Base-by-base conservation (phyloP, 2,113 vertebrate genomes). In the Aspidoscelis tigris region DNA sequence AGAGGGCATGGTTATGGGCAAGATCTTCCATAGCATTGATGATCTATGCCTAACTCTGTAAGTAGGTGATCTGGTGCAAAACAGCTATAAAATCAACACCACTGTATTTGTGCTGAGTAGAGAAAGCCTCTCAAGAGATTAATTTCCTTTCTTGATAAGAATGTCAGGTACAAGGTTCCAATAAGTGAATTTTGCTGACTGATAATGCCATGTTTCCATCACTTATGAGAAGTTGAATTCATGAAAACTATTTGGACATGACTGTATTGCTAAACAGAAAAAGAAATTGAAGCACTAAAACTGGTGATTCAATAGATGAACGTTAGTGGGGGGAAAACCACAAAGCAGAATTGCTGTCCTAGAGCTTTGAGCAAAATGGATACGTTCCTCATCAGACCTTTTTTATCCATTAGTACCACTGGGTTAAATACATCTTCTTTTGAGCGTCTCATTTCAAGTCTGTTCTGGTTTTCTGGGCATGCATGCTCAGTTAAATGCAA, bases 281-380 rank as follows among this genome's bases (percentile, higher is more conserved):
- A 5, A 91, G 87, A 84, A 64, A 82, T 2, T 1, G 24, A 77
- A 80, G 76, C 70, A 47, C 21, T 85, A 68, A 87, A 84, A 20
- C 69, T 90, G 82, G 33, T 89, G 64, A 82, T 24, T 84, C 6
- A 2, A 43, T 43, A 50, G 73, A 89, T 78, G 71, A 65, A 70
- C 72, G 83, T 83, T 89, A 87, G 77, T 89, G 87, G 89, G 90
- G 55, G 58, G 14, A 58, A 93, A 92, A 93, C 70, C 86, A 50
- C 79, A 69, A 39, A 90, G 80, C 87, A 92, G 84, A 90, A 64
- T 81, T 88, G 83, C 73, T 86, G 75, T 70, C 33, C 84, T 79
- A 86, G 84, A 86, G 77, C 91, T 92, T 77, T 91, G 71, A 88
- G 92, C 85, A 84, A 91, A 93, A 93, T 88, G 87, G 82, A 91